These are phyloP conservation scores for Pomatorhinus ruficollis DNA, from an alignment of 2,113 vertebrate genomes.

Conservation along the genomic window DNA sequence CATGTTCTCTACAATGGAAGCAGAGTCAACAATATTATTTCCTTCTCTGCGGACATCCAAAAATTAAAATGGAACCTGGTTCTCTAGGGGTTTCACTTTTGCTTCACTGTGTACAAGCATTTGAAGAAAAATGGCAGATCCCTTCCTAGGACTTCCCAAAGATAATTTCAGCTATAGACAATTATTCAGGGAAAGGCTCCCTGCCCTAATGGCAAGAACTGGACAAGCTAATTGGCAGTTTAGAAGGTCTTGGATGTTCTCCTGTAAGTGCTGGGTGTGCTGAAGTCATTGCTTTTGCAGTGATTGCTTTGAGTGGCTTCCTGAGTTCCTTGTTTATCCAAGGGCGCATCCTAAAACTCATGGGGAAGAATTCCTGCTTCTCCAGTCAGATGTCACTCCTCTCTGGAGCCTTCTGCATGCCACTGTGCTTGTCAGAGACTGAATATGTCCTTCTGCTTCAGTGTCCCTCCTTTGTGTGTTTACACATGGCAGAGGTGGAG, in stretches of 20 bases:
- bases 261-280: neutral
- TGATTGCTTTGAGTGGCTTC: neutral
- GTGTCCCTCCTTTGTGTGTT: neutral
- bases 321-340: neutral
- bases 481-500: accelerated
- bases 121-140: neutral
- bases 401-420: neutral
- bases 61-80: neutral
- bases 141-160: neutral
- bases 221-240: neutral
- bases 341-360: neutral
- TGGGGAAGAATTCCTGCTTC: neutral
- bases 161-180: neutral
- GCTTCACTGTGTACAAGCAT: neutral
- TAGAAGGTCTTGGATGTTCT: neutral
- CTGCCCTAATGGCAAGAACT: neutral
- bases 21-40: neutral
- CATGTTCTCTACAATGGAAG: neutral
- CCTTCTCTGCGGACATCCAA: neutral
- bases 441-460: neutral
- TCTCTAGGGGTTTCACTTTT: neutral
- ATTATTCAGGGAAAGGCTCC: neutral
- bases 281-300: neutral
- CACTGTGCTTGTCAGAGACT: neutral
- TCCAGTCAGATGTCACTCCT: neutral